Conservation (phyloP, 1,140 invertebrate genomes). For the Drusus annulatus region DNA sequence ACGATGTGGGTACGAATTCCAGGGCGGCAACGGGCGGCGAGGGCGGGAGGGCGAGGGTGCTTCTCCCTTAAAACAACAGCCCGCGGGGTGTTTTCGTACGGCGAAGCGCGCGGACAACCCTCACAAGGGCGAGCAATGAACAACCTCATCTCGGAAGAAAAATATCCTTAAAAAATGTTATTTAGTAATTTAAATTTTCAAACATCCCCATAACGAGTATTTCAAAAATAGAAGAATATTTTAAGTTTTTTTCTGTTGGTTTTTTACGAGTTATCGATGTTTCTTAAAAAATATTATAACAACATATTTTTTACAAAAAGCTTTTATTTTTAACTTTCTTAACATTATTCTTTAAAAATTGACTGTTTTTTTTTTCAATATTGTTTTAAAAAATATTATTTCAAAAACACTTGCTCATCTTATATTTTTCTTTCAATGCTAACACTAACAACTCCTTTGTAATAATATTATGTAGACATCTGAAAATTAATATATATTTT, state of each 20-base stretch:
- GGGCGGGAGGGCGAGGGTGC: not conserved
- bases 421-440: too few species aligned
- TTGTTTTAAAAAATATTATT: too few species aligned
- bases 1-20: conserved; percentile 32
- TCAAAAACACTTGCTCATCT: too few species aligned
- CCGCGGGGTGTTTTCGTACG: conserved; percentile 53
- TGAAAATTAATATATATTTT: too few species aligned
- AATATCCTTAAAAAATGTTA: conserved; percentile 29
- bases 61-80: conserved; percentile 57
- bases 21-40: conserved; percentile 10
- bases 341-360: too few species aligned
- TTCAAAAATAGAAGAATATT: not conserved
- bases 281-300: too few species aligned
- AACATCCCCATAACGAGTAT: conserved; percentile 13
- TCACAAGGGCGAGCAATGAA: not conserved
- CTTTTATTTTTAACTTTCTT: too few species aligned
- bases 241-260: not conserved
- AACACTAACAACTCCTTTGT: too few species aligned
- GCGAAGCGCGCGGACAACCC: conserved; percentile 37
- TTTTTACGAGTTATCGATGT: too few species aligned
- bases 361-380: too few species aligned
- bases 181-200: conserved; percentile 30
- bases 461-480: too few species aligned
- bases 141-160: conserved; percentile 40
- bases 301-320: too few species aligned